phyloP scores from a whole-genome alignment of 2,888 invertebrate genomes.

The Deilephila elpenor region DNA sequence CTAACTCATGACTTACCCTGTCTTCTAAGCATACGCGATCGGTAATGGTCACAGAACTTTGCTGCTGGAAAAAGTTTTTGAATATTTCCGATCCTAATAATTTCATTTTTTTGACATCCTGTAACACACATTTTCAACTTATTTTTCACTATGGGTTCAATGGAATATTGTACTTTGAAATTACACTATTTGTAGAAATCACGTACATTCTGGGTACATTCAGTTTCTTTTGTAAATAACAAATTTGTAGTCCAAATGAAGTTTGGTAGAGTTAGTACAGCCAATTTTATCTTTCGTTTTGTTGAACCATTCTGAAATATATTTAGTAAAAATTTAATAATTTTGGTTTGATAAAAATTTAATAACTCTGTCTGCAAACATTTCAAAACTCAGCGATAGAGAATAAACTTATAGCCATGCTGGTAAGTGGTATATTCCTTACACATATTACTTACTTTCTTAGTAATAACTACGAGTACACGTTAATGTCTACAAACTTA shows the following conservation, averaged over 20 bases:
- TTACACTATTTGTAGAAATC: not conserved
- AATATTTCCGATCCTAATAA: constrained; percentile 44
- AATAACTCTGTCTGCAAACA: too few relatives aligned
- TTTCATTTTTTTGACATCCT: constrained; percentile 55
- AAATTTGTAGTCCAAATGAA: not conserved
- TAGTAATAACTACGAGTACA: too few relatives aligned
- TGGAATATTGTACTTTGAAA: too few relatives aligned
- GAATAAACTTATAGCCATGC: too few relatives aligned
- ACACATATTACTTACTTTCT: too few relatives aligned
- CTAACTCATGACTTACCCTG: constrained; percentile 41
- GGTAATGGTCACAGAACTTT: constrained; percentile 49
- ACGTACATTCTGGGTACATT: constrained; percentile 6
- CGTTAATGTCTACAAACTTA: not conserved
- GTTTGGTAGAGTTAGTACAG: constrained; percentile 5
- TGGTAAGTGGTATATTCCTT: too few relatives aligned
- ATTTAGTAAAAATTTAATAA: too few relatives aligned
- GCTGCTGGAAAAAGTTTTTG: constrained; percentile 37
- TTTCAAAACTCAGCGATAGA: too few relatives aligned
- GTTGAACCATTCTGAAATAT: not conserved
- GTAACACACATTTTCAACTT: not conserved
- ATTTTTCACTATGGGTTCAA: too few relatives aligned
- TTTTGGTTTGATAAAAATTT: too few relatives aligned
- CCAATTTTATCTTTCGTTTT: constrained; percentile 1
- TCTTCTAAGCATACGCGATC: constrained; percentile 57
- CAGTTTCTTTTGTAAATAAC: constrained; percentile 3